Percentiles rank a stretch among this genome's conserved stretches.
Conservation (phyloP, 1,140 invertebrate species). For the Patella vulgata region DNA sequence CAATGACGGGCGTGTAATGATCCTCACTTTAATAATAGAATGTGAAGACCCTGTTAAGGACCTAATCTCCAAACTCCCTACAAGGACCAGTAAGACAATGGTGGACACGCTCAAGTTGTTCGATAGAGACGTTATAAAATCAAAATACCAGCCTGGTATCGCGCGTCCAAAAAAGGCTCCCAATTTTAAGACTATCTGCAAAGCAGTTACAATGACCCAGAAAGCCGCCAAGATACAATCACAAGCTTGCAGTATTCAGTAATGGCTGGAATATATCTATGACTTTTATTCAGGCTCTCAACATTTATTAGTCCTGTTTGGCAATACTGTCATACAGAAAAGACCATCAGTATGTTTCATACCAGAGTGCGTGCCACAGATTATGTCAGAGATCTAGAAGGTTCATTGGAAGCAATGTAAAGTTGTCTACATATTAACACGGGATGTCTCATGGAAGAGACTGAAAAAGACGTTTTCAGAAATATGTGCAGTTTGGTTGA, state of each 20-base stretch:
- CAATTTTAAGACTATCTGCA: constrained; percentile 3
- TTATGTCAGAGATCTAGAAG: too few species aligned
- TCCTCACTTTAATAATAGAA: constrained; percentile 51
- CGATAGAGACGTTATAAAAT: constrained; percentile 8
- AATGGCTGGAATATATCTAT: not conserved
- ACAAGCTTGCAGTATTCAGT: constrained; percentile 17
- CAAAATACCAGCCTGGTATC: not conserved
- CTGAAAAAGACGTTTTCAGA: too few species aligned
- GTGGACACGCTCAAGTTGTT: constrained; percentile 9
- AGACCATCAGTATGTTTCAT: too few species aligned
- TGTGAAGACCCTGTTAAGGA: constrained; percentile 51
- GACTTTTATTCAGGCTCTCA: too few species aligned
- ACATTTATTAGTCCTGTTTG: too few species aligned
- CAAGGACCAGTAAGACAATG: constrained; percentile 21
- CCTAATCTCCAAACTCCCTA: constrained; percentile 47
- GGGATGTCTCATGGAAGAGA: too few species aligned
- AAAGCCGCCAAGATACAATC: not conserved
- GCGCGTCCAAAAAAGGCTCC: not conserved
- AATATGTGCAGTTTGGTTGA: too few species aligned
- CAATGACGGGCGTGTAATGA: constrained; percentile 54
- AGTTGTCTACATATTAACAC: too few species aligned
- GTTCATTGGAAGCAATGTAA: too few species aligned
- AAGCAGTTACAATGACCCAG: constrained; percentile 8
- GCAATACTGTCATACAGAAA: too few species aligned
- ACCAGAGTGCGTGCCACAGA: too few species aligned